Evolutionary conservation across 92 coral and sea anemone genomes (phyloP), one percentile per base, ranked within the genome.

Genomic region (Plumapathes pennacea): DNA sequence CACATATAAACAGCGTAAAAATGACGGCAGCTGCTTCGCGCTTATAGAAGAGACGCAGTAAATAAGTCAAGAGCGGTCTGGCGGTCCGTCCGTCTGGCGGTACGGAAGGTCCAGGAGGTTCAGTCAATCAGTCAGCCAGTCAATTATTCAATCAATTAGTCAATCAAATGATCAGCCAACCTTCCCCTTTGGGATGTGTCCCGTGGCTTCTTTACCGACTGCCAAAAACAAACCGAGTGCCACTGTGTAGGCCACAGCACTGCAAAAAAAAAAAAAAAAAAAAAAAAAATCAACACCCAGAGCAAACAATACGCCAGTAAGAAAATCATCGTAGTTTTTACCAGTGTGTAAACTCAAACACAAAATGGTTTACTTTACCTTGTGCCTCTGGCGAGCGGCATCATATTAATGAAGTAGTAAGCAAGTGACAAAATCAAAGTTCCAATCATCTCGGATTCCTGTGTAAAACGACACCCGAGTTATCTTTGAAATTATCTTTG

Each of bases 171-270:
- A 3, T 19, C 4, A 41, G 21, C 9, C 54, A 47, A 82, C 89
- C 95, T 77, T 86, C 57, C 95, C 95, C 54, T 61, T 62, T 1
- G 96, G 96, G 46, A 87, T 82, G 44, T 77, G 70, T 9, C 96
- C 96, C 0, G 90, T 83, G 21, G 90, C 76, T 60, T 87, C 96
- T 45, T 71, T 55, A 9, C 90, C 96, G 11, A 80, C 86, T 13
- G 96, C 90, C 13, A 87, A 71, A 55, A 87, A 87, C 64, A 87
- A 54, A 4, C 96, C 96, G 3, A 87, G 40, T 0, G 96, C 90
- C 32, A 87, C 96, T 6, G 96, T 75, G 27, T 87, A 87, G 2
- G 96, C 96, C 6, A 87, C 96, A 5, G 96, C 96, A 63, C 96
- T 87, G 60, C 1, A 63, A 38, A 14, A 46, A 11, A 50, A 18